Percentiles rank a stretch among this genome's conserved stretches.
Conservation (phyloP, 2,888 invertebrate genomes). For the Acrobasis suavella region DNA sequence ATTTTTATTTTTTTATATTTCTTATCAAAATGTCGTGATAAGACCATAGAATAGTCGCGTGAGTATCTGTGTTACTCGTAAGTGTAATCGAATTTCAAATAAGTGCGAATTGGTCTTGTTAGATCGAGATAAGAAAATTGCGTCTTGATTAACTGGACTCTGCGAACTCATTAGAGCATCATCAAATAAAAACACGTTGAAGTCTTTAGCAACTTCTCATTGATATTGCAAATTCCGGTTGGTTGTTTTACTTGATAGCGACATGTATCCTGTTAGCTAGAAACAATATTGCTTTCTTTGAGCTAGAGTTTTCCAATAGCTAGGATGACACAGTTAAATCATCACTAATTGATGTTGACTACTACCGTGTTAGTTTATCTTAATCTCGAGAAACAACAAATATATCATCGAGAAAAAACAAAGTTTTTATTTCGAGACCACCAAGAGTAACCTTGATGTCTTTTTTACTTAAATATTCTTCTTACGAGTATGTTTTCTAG, state of each 20-base stretch:
- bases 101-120: slow-evolving; percentile 4
- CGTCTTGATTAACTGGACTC: slow-evolving; percentile 10
- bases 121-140: slow-evolving; percentile 1
- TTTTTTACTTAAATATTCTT: no score
- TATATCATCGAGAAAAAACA: no score
- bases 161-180: slow-evolving; percentile 7
- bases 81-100: slow-evolving; percentile 5
- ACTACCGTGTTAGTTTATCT: no score
- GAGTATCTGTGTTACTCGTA: no score
- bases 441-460: no score
- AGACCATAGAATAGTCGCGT: background rate
- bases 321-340: no score
- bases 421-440: no score
- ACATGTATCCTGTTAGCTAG: background rate
- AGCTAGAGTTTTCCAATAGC: background rate
- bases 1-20: no score
- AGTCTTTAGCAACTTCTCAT: slow-evolving; percentile 3
- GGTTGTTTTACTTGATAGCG: background rate
- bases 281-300: background rate
- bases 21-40: no score
- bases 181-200: background rate
- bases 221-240: slow-evolving; percentile 1
- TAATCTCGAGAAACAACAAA: no score
- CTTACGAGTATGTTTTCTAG: no score
- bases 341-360: no score